Evolutionary conservation across 2,797 vertebrate genomes (phyloP).

Genomic region (Anabas testudineus): DNA sequence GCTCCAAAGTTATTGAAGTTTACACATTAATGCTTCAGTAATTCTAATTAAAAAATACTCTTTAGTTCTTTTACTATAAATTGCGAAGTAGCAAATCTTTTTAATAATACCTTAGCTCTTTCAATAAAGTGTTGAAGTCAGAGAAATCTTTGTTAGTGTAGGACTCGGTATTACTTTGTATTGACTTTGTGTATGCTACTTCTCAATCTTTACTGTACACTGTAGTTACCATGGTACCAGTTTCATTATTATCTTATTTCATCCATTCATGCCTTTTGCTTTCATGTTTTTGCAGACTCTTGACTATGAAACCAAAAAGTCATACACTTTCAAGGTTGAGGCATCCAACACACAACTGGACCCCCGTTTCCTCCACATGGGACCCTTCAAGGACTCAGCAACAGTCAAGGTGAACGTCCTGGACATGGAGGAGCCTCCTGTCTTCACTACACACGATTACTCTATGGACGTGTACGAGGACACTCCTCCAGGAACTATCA

Average conservation of each 20-base stretch:
- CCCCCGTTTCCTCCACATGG: constrained; percentile 89
- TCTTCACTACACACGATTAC: constrained; percentile 90
- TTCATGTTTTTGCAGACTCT: constrained; percentile 80
- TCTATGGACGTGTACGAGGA: constrained; percentile 93
- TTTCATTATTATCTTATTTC: neutral
- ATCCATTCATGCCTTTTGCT: neutral
- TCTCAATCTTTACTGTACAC: no score
- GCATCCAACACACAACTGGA: constrained; percentile 90
- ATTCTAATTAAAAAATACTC: no score
- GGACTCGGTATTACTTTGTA: no score
- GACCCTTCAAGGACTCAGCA: constrained; percentile 92
- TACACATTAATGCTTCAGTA: no score
- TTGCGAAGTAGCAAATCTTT: no score
- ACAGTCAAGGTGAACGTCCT: constrained; percentile 91
- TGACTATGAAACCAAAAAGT: constrained; percentile 93
- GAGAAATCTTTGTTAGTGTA: no score
- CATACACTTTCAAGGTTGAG: constrained; percentile 92
- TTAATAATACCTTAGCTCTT: no score
- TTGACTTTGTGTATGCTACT: no score
- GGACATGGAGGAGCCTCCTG: constrained; percentile 91
- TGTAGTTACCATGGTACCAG: no score
- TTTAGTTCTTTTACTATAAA: no score
- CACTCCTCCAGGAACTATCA: constrained; percentile 88
- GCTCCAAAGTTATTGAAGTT: no score
- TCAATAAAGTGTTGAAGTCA: no score